These are phyloP conservation scores for Ctenosaura bakeri DNA, from an alignment of 2,797 vertebrate species.

Conservation along the genomic window DNA sequence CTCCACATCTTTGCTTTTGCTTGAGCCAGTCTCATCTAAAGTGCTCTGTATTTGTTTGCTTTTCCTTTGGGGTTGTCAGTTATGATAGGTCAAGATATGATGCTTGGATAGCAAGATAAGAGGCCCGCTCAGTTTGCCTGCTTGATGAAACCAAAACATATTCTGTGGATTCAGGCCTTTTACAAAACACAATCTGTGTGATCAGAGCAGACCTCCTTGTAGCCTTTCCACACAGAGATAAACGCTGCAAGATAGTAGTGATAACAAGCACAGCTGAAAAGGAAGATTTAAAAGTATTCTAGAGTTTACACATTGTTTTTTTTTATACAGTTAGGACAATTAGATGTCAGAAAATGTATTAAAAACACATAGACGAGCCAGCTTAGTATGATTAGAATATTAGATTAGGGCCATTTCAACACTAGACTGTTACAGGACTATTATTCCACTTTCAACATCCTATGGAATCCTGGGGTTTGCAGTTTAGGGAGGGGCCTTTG, in stretches of 20 bases:
- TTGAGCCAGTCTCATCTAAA: not conserved
- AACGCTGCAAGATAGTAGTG: not conserved
- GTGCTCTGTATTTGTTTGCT: not conserved
- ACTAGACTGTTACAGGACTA: too few species aligned
- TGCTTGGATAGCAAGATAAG: conserved; percentile 20
- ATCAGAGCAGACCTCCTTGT: not conserved
- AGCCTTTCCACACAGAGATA: too few species aligned
- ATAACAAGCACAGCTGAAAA: not conserved
- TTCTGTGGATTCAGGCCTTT: not conserved
- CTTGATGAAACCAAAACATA: not conserved
- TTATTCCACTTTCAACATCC: too few species aligned
- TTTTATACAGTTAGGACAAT: not conserved
- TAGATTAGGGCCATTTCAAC: too few species aligned
- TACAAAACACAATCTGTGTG: not conserved
- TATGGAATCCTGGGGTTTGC: too few species aligned
- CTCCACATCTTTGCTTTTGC: not conserved
- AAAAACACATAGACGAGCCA: not conserved
- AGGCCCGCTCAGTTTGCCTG: not conserved
- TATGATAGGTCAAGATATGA: not conserved
- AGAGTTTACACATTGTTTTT: too few species aligned
- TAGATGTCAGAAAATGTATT: not conserved
- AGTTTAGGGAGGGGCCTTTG: too few species aligned
- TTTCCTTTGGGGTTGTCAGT: not conserved
- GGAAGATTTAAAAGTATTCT: not conserved
- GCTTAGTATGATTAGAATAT: not conserved